Evolutionary conservation across 2,797 vertebrate species (phyloP).

Genomic region (Sphenopsis melanotis): DNA sequence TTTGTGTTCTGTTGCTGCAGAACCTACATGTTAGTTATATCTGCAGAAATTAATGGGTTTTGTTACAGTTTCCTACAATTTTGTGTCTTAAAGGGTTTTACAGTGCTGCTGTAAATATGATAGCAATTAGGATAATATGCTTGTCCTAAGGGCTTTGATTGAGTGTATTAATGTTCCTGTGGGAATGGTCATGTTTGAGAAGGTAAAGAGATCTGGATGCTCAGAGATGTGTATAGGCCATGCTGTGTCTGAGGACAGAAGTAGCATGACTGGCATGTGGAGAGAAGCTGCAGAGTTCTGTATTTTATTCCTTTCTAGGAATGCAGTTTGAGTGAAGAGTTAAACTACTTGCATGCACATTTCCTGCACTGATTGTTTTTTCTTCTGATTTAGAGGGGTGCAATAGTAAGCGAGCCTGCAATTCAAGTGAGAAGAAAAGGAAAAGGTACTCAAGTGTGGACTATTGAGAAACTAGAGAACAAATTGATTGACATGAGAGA

Average conservation of each 20-base stretch:
- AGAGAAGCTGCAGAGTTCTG: neutral
- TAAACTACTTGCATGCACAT: neutral
- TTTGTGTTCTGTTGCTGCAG: neutral
- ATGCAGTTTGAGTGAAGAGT: neutral
- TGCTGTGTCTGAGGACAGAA: neutral
- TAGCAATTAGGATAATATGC: neutral
- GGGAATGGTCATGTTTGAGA: neutral
- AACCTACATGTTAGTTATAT: neutral
- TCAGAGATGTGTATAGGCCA: neutral
- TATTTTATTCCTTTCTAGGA: neutral
- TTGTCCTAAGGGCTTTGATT: neutral
- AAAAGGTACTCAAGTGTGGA: conserved; percentile 94
- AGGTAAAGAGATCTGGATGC: neutral
- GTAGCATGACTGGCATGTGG: neutral
- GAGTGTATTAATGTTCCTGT: neutral
- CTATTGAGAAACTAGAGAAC: conserved; percentile 97
- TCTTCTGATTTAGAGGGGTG: conserved; percentile 81
- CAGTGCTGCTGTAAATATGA: neutral
- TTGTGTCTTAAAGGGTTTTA: neutral
- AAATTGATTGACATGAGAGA: conserved; percentile 98
- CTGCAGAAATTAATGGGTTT: neutral
- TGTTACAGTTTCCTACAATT: neutral
- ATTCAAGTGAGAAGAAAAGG: conserved; percentile 93
- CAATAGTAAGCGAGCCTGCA: conserved; percentile 95
- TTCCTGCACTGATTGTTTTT: neutral